These are phyloP conservation scores for Nycticorax nycticorax DNA, from an alignment of 2,113 vertebrate genomes.

Conservation along the genomic window DNA sequence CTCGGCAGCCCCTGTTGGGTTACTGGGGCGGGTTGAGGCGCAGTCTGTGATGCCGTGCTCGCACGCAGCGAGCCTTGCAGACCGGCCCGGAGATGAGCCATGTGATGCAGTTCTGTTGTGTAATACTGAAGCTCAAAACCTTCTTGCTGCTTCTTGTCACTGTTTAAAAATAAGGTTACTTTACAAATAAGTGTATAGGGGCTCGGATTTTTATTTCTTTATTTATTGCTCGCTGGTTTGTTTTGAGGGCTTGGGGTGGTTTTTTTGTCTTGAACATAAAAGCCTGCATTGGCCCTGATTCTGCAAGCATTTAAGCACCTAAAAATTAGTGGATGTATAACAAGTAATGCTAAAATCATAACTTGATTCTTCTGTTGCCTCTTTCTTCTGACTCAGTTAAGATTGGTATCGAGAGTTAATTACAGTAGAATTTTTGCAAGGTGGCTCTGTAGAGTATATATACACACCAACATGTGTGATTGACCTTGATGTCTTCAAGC, in stretches of 20 bases:
- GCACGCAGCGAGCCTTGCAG: background rate
- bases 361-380: background rate
- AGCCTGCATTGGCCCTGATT: background rate
- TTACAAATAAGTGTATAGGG: accelerated
- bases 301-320: background rate
- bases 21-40: accelerated
- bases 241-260: background rate
- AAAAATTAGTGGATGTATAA: background rate
- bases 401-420: background rate
- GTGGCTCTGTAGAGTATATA: background rate
- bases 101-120: accelerated
- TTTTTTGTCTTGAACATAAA: background rate
- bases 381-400: accelerated
- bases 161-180: background rate
- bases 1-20: accelerated
- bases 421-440: background rate
- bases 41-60: accelerated
- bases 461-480: accelerated
- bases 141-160: background rate
- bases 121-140: accelerated
- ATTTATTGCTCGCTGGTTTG: background rate
- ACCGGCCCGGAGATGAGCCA: accelerated
- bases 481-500: background rate
- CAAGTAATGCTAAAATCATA: background rate
- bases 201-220: background rate